Evolutionary conservation across 2,888 invertebrate genomes (phyloP).

Genomic region (Carcina quercana): DNA sequence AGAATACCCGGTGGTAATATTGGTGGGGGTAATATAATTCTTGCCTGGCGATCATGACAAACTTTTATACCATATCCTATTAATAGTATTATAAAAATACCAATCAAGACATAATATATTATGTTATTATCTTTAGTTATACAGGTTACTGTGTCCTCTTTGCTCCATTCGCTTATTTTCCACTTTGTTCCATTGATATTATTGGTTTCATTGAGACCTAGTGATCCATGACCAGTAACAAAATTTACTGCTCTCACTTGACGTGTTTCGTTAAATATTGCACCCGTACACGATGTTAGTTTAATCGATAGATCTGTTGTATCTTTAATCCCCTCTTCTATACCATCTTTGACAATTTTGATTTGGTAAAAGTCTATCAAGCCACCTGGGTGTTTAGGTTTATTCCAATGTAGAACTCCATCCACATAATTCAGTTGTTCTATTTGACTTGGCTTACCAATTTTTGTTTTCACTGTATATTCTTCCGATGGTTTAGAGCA

Average conservation of each 20-base stretch:
- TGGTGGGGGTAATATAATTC: no score
- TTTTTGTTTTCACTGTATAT: slow-evolving; percentile 71
- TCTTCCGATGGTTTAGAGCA: slow-evolving; percentile 75
- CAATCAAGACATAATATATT: no score
- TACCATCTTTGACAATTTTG: slow-evolving; percentile 46
- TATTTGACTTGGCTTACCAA: slow-evolving; percentile 73
- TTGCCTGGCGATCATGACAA: no score
- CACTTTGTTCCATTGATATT: no score
- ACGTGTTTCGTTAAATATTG: slow-evolving; percentile 43
- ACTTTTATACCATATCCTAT: no score
- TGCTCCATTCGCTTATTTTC: no score
- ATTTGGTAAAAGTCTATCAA: slow-evolving; percentile 75
- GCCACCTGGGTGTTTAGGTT: slow-evolving; percentile 67
- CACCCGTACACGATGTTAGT: slow-evolving; percentile 45
- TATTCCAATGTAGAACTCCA: slow-evolving; percentile 61
- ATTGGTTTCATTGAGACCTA: no score
- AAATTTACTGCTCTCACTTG: slow-evolving; percentile 57
- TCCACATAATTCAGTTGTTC: slow-evolving; percentile 36
- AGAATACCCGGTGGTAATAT: no score
- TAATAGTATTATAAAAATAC: no score
- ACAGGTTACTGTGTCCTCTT: no score
- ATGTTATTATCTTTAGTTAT: no score
- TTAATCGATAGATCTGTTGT: slow-evolving; percentile 34
- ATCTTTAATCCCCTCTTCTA: slow-evolving; percentile 35
- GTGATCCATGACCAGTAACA: slow-evolving; percentile 43